Evolutionary conservation across 1,140 invertebrate species (phyloP), one percentile per base, ranked within the genome.

Genomic region (Mycetomoellerius zeteki): DNA sequence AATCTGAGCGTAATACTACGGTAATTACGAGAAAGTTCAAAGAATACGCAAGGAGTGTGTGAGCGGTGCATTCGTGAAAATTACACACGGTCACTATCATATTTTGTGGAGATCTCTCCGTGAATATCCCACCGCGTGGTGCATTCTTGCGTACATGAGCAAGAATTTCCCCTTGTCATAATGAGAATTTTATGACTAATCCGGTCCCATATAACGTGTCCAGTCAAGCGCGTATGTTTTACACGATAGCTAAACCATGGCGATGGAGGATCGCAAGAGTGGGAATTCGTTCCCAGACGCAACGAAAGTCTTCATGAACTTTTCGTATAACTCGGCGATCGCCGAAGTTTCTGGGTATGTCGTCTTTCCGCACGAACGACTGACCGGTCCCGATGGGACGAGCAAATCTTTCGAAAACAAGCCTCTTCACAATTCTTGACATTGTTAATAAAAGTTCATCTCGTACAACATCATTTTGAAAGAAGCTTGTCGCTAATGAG

Each of bases 181-280:
- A 84, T 47, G 69, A 75, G 54, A 78, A 69, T 78, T 75, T 73
- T 78, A 69, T 37, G 52, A 60, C 62, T 60, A 30, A 14, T 19
- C 52, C 43, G n/a, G 3, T 21, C 4, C 0, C 19, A 24, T 56
- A 54, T 69, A 86, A 88, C 58, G 75, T 50, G 82, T 71, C 69
- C 43, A 47, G 43, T 52, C 47, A 24, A 62, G 56, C 67, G 56
- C 58, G 86, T 88, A 47, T 67, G 77, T 67, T 56, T 54, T 67
- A 56, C 58, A 67, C 56, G 54, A 43, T 72, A 65, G 27, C 27
- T 88, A 88, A 85, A 85, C 85, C 86, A 69, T 67, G 43, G 1
- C 12, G 19, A 67, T 21, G 27, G 24, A 24, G 12, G n/a, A 2
- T 33, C 19, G 8, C 14, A n/a, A 21, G 19, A 67, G n/a, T 10